phyloP scores from a whole-genome alignment of 2,797 vertebrate genomes.

The Peromyscus attwateri region DNA sequence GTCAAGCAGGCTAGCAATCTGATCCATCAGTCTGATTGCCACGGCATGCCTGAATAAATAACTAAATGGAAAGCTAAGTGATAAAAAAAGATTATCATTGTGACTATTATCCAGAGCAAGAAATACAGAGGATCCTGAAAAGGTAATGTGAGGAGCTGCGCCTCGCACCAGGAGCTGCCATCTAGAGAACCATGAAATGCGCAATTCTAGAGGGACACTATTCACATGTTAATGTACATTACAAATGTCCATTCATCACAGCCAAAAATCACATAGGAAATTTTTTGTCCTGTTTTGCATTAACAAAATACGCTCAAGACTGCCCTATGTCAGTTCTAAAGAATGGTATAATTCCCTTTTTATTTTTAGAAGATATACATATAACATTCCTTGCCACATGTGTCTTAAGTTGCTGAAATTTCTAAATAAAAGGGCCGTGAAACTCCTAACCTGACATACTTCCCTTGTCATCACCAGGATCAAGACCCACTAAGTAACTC shows the following conservation, averaged over 20 bases:
- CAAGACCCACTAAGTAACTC: neutral
- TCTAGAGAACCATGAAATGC: neutral
- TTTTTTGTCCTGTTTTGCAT: neutral
- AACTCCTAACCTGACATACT: neutral
- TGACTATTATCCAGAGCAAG: slow-evolving; percentile 35
- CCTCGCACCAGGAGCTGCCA: neutral
- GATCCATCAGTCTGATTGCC: slow-evolving; percentile 24
- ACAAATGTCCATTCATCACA: neutral
- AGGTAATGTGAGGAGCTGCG: neutral
- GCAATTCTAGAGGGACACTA: neutral
- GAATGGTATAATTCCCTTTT: neutral
- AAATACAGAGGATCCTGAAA: neutral
- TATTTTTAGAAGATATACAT: neutral
- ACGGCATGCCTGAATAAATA: slow-evolving; percentile 55
- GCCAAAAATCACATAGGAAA: neutral
- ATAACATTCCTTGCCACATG: neutral
- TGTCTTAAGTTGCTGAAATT: slow-evolving; percentile 22
- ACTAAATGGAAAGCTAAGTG: slow-evolving; percentile 24
- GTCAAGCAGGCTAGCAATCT: slow-evolving; percentile 55
- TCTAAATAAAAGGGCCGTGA: neutral
- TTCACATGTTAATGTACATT: neutral
- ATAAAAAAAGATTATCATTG: slow-evolving; percentile 61
- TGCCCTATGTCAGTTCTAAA: neutral
- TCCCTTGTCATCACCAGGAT: neutral
- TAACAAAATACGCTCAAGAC: neutral